Evolutionary conservation across 2,113 vertebrate genomes (phyloP).

Genomic region (Mirza zaza): DNA sequence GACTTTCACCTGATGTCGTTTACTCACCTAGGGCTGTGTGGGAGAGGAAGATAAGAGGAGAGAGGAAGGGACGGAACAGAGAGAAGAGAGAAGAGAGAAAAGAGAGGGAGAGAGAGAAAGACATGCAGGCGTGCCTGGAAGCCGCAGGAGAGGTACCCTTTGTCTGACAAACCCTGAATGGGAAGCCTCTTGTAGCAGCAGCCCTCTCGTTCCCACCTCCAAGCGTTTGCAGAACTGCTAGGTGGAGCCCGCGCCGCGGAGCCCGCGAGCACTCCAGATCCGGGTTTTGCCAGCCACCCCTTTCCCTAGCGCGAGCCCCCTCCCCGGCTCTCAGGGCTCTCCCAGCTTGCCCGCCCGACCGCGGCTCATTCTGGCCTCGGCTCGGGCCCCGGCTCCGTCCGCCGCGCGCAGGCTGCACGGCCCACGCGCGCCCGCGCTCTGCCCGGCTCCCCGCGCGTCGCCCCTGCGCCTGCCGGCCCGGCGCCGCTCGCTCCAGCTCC

Average conservation of each 20-base stretch:
- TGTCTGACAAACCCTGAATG: constrained; percentile 63
- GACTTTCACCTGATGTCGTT: background rate
- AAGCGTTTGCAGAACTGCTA: constrained; percentile 72
- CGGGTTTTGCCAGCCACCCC: constrained; percentile 75
- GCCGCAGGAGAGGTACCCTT: constrained; percentile 55
- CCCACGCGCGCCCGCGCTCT: background rate
- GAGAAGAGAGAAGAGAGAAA: no score
- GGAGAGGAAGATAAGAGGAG: no score
- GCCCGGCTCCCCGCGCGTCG: background rate
- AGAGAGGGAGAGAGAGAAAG: no score
- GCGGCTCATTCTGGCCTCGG: constrained; percentile 52
- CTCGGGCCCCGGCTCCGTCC: constrained; percentile 48
- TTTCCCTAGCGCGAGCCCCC: constrained; percentile 42
- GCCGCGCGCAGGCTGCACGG: background rate
- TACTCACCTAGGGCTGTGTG: constrained; percentile 28
- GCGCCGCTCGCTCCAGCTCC: constrained; percentile 9
- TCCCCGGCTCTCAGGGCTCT: constrained; percentile 53
- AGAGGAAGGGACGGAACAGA: background rate
- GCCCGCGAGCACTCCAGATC: constrained; percentile 81
- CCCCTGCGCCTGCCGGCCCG: background rate
- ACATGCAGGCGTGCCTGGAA: background rate
- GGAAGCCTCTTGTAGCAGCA: constrained; percentile 52
- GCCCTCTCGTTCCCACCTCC: constrained; percentile 51
- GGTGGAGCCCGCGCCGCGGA: constrained; percentile 84
- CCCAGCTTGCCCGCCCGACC: background rate